phyloP scores from a whole-genome alignment of 2,797 vertebrate species.

The Microcaecilia unicolor region DNA sequence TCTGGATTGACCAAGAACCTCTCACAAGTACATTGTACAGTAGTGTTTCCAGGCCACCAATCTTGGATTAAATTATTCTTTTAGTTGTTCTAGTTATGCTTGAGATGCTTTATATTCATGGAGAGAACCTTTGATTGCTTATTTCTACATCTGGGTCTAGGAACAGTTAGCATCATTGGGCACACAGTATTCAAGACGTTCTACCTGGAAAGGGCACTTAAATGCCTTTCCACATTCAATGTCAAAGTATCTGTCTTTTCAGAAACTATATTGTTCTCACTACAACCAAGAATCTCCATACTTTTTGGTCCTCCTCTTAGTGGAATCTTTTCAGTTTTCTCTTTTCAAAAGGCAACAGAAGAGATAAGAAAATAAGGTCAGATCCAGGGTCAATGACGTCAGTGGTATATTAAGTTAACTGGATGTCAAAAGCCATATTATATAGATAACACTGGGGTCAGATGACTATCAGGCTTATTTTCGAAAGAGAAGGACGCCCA shows the following conservation, averaged over 20 bases:
- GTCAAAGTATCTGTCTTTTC: background rate
- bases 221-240: background rate
- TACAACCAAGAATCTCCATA: background rate
- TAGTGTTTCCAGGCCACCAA: too few species aligned
- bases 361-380: too few species aligned
- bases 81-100: background rate
- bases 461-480: too few species aligned
- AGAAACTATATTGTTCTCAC: conserved; percentile 1
- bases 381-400: too few species aligned
- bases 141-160: background rate
- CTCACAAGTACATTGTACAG: too few species aligned
- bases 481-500: too few species aligned
- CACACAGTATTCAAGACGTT: background rate
- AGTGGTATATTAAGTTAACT: too few species aligned
- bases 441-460: too few species aligned
- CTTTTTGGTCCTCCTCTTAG: too few species aligned
- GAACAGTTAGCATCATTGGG: background rate
- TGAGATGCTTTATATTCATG: background rate
- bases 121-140: background rate
- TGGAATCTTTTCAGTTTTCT: too few species aligned
- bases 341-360: rapidly evolving
- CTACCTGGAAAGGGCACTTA: background rate
- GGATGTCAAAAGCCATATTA: background rate
- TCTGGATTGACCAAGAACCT: too few species aligned
- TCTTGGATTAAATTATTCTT: background rate